phyloP scores from a whole-genome alignment of 2,797 vertebrate species.

The Megaceryle alcyon region DNA sequence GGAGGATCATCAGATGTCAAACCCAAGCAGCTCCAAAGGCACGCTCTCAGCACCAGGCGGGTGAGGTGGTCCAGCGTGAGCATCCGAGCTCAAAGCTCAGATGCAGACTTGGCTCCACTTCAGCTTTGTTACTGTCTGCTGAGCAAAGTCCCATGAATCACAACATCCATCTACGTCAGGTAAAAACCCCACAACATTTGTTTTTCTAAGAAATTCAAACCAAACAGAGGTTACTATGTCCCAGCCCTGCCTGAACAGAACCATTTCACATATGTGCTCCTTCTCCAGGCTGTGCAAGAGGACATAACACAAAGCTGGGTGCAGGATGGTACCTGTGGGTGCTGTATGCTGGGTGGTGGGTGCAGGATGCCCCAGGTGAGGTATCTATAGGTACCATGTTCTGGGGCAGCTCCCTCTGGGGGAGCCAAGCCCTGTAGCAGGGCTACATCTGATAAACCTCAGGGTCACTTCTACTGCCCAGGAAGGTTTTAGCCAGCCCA shows the following conservation, averaged over 20 bases:
- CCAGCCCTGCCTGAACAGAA: background rate
- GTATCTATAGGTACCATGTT: background rate
- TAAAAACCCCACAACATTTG: background rate
- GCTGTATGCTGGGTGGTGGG: background rate
- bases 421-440: background rate
- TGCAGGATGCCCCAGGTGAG: background rate
- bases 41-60: fast-evolving
- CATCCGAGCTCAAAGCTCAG: background rate
- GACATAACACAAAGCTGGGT: background rate
- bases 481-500: background rate
- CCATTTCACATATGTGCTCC: background rate
- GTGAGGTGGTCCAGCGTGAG: background rate
- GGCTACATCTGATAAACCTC: background rate
- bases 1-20: background rate
- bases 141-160: background rate
- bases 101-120: background rate
- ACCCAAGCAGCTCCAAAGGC: background rate
- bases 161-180: background rate
- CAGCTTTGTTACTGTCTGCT: background rate
- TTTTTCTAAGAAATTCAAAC: background rate
- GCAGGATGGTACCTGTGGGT: background rate
- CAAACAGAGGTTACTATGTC: background rate
- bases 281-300: background rate
- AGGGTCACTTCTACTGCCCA: background rate
- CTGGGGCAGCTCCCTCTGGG: background rate